Conservation (phyloP, 2,797 vertebrate genomes). For the Leptodactylus fallax region DNA sequence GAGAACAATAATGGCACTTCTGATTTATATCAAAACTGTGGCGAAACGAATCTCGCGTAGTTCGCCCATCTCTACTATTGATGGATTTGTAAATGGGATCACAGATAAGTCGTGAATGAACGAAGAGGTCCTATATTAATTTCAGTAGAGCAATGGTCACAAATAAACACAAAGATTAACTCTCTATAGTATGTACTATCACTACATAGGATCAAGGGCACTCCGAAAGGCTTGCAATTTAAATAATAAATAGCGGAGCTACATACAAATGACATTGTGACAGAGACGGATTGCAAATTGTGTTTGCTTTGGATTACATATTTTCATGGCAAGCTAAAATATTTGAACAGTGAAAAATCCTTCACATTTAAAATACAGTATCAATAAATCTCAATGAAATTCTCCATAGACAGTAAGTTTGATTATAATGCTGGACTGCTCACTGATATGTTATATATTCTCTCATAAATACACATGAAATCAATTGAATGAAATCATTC, state of each 20-base stretch:
- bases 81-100: too few species aligned
- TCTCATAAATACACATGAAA: constrained; percentile 55
- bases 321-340: constrained; percentile 40
- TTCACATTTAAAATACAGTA: constrained; percentile 53
- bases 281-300: constrained; percentile 11
- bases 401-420: constrained; percentile 38
- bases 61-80: too few species aligned
- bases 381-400: constrained; percentile 53
- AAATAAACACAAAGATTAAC: not conserved
- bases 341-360: constrained; percentile 40
- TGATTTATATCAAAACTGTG: too few species aligned
- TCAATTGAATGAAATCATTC: constrained; percentile 57
- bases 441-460: constrained; percentile 57
- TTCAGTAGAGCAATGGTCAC: too few species aligned
- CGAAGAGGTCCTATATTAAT: too few species aligned
- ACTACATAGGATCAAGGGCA: not conserved
- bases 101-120: too few species aligned
- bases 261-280: not conserved
- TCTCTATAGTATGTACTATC: not conserved
- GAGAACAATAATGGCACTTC: too few species aligned
- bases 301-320: constrained; percentile 18
- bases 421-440: constrained; percentile 54
- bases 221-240: not conserved
- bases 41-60: too few species aligned
- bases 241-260: not conserved